These are phyloP conservation scores for Myotis yumanensis DNA, from an alignment of 2,113 vertebrate genomes.

Conservation along the genomic window DNA sequence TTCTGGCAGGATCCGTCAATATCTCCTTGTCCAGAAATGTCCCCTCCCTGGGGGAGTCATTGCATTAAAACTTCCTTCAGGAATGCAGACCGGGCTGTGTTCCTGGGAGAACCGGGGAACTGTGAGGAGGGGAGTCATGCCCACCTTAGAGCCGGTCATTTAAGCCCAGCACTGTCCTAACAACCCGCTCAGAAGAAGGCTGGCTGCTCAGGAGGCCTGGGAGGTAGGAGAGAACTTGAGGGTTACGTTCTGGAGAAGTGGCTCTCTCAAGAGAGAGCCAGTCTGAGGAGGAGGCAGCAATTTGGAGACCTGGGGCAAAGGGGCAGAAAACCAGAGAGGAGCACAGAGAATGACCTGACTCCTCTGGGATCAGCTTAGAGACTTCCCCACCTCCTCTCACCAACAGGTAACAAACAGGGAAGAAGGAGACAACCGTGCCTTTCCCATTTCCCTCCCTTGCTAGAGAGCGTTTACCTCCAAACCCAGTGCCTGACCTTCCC, in stretches of 20 bases:
- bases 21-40: background rate
- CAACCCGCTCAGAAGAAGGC: background rate
- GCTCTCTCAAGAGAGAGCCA: background rate
- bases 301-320: background rate
- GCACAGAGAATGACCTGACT: background rate
- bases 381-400: background rate
- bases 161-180: background rate
- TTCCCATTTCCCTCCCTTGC: background rate
- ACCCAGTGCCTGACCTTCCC: background rate
- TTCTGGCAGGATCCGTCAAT: background rate
- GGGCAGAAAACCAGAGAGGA: background rate
- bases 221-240: background rate
- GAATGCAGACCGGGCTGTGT: background rate
- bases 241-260: background rate
- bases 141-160: too few relatives aligned
- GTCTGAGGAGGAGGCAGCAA: background rate
- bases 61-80: constrained; percentile 10
- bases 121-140: background rate
- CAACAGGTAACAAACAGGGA: background rate
- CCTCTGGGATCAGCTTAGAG: background rate
- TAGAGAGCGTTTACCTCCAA: background rate
- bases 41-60: background rate
- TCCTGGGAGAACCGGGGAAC: background rate
- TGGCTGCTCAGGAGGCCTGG: background rate
- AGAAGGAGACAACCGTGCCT: background rate